A percentile compares a stretch with the other conserved stretches of the same genome.
phyloP scores from a whole-genome alignment of 2,113 vertebrate genomes.

The Dicentrarchus labrax region DNA sequence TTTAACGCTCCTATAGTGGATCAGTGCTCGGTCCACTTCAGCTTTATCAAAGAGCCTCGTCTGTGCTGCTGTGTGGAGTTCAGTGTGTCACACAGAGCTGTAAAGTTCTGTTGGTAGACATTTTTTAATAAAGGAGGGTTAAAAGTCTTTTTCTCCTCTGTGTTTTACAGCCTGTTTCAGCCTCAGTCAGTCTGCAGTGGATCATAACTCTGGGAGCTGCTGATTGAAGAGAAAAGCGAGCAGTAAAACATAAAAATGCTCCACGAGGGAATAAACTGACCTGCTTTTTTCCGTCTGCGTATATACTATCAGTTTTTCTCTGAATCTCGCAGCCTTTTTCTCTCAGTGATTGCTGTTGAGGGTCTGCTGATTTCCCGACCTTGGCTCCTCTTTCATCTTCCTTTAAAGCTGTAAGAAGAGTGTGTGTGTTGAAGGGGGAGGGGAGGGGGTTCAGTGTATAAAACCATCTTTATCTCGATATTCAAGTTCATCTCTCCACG shows the following conservation, averaged over 20 bases:
- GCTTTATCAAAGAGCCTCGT: too few relatives aligned
- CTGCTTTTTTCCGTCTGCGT: slow-evolving; percentile 19
- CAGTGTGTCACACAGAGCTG: too few relatives aligned
- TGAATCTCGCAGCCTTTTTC: slow-evolving; percentile 8
- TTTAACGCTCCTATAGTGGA: too few relatives aligned
- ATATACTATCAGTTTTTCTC: slow-evolving; percentile 11
- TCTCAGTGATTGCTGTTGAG: slow-evolving; percentile 21
- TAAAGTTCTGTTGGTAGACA: too few relatives aligned
- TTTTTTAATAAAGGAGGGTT: too few relatives aligned
- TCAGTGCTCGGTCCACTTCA: too few relatives aligned
- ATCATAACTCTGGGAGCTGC: slow-evolving; percentile 47
- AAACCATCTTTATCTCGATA: slow-evolving; percentile 41
- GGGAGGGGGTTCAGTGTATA: not conserved
- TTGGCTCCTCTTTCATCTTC: slow-evolving; percentile 44
- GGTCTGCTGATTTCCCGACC: slow-evolving; percentile 36
- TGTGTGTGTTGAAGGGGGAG: not conserved
- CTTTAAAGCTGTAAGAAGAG: slow-evolving; percentile 18
- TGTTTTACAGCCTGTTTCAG: slow-evolving; percentile 20
- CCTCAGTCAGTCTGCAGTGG: slow-evolving; percentile 36
- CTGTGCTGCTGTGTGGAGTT: too few relatives aligned
- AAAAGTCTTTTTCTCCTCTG: not conserved
- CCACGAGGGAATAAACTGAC: slow-evolving; percentile 31
- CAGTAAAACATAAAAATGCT: slow-evolving; percentile 35
- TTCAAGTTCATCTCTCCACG: slow-evolving; percentile 21
- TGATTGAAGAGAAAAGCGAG: slow-evolving; percentile 46